These are phyloP conservation scores for Tenodera sinensis DNA, from an alignment of 2,888 invertebrate genomes.

Conservation along the genomic window DNA sequence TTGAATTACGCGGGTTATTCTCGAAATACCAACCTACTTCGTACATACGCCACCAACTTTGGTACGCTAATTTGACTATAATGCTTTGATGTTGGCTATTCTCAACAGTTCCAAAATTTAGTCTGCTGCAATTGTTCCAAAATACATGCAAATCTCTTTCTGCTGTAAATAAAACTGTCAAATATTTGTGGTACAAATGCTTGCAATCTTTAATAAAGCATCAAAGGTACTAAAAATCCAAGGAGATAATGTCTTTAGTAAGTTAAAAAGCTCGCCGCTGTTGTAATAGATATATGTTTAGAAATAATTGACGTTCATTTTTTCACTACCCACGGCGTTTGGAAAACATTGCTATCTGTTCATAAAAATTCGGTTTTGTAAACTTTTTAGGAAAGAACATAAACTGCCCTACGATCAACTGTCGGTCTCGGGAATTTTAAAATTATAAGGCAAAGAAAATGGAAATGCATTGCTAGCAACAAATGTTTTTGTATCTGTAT, in stretches of 20 bases:
- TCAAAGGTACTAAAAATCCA: not conserved
- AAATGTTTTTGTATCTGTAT: not conserved
- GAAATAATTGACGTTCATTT: not conserved
- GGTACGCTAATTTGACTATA: no score
- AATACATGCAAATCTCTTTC: not conserved
- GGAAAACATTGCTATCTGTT: not conserved
- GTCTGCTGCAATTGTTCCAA: not conserved
- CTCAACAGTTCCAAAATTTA: not conserved
- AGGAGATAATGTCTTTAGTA: not conserved
- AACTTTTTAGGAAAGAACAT: not conserved
- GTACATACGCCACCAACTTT: no score
- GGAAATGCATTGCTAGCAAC: no score
- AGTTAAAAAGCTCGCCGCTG: not conserved
- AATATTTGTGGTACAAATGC: not conserved
- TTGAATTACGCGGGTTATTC: no score
- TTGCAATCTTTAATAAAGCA: not conserved
- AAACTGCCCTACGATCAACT: not conserved
- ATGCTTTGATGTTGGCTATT: not conserved
- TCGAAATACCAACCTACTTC: no score
- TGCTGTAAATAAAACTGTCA: not conserved
- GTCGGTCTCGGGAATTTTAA: no score
- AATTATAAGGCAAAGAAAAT: no score
- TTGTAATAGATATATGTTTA: not conserved
- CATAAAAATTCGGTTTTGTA: not conserved
- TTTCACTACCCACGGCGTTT: not conserved